Evolutionary conservation across 2,113 vertebrate genomes (phyloP).

Genomic region (western clawed frog (Xenopus tropicalis)): UCB_Xtro_10.0 CM004451.2:21012001-21012500

Average conservation of each 20-base stretch:
- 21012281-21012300: neutral
- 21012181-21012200: constrained; percentile 2
- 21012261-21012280: constrained; percentile 5
- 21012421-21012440: constrained; percentile 27
- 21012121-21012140: constrained; percentile 18
- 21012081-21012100: neutral
- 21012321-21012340: neutral
- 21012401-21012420: neutral
- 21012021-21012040: too few species aligned
- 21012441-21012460: constrained; percentile 4
- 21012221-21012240: constrained; percentile 27
- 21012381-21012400: constrained; percentile 22
- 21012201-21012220: constrained; percentile 39
- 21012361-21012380: neutral
- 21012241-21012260: constrained; percentile 31
- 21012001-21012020: too few species aligned
- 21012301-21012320: neutral
- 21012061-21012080: too few species aligned
- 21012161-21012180: neutral
- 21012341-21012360: constrained; percentile 25
- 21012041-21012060: neutral
- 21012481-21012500: neutral
- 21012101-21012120: neutral
- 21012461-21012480: neutral
- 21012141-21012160: neutral